Evolutionary conservation across 2,888 invertebrate genomes (phyloP).

Genomic region (Heliconius charithonia): DNA sequence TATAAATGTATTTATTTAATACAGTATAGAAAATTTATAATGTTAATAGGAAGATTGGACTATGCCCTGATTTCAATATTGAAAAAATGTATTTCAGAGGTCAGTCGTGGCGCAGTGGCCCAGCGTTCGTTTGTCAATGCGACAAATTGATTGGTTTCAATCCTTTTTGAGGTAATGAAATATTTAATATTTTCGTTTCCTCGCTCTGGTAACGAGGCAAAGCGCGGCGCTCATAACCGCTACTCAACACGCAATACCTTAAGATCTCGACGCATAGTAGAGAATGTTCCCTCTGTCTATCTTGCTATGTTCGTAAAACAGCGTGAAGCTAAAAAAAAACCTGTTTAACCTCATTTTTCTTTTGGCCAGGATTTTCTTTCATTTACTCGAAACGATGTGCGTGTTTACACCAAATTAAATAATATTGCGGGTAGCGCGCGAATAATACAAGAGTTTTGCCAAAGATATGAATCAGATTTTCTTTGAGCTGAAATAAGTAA

Average conservation of each 20-base stretch:
- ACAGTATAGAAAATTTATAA: not conserved
- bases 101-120: no score
- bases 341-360: not conserved
- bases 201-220: no score
- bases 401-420: conserved; percentile 66
- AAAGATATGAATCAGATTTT: conserved; percentile 74
- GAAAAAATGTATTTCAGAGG: not conserved
- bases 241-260: no score
- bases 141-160: no score
- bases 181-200: no score
- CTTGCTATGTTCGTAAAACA: no score
- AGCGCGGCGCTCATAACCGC: no score
- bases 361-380: conserved; percentile 24
- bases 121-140: no score
- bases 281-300: no score
- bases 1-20: not conserved
- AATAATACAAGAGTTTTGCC: conserved; percentile 65
- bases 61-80: not conserved
- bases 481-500: conserved; percentile 68
- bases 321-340: no score
- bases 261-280: no score
- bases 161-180: no score
- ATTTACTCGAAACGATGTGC: conserved; percentile 41
- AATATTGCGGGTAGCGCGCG: conserved; percentile 49
- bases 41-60: not conserved